A percentile compares a stretch with the other conserved stretches of the same genome.
phyloP scores from a whole-genome alignment of 2,113 vertebrate species.

The Vulpes lagopus region DNA sequence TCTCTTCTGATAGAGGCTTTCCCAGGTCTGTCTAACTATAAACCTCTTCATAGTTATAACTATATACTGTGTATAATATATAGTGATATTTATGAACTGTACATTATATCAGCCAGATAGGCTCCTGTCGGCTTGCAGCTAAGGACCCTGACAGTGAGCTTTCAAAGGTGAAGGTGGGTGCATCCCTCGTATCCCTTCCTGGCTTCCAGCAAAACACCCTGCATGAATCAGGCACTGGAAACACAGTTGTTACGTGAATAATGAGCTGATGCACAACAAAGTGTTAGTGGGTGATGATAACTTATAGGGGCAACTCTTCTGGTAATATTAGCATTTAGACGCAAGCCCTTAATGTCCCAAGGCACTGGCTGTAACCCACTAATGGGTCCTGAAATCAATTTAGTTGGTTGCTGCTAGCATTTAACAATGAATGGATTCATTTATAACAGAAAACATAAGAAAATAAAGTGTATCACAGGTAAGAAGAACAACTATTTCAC shows the following conservation, averaged over 20 bases:
- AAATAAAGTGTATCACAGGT: not conserved
- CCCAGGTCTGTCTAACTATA: not conserved
- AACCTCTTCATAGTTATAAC: not conserved
- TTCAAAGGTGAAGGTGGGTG: not conserved
- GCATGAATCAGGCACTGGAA: not conserved
- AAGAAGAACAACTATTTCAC: not conserved
- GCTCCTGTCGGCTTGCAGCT: not conserved
- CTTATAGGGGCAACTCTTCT: not conserved
- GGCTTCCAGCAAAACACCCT: not conserved
- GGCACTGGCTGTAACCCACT: slow-evolving; percentile 22
- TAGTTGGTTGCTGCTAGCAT: slow-evolving; percentile 36
- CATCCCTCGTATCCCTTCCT: not conserved
- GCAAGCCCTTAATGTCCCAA: slow-evolving; percentile 25
- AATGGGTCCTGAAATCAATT: slow-evolving; percentile 48
- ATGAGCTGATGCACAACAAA: not conserved
- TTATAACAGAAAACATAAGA: slow-evolving; percentile 56
- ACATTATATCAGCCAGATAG: not conserved
- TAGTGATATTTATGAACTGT: no score
- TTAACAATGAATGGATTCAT: slow-evolving; percentile 37
- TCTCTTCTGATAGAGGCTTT: not conserved
- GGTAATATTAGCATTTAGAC: slow-evolving; percentile 41
- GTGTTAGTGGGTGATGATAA: slow-evolving; percentile 39
- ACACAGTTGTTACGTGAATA: slow-evolving; percentile 8
- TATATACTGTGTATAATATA: not conserved
- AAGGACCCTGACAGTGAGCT: not conserved